phyloP scores from a whole-genome alignment of 2,113 vertebrate species.

The Speoplatyrhinus poulsoni region DNA sequence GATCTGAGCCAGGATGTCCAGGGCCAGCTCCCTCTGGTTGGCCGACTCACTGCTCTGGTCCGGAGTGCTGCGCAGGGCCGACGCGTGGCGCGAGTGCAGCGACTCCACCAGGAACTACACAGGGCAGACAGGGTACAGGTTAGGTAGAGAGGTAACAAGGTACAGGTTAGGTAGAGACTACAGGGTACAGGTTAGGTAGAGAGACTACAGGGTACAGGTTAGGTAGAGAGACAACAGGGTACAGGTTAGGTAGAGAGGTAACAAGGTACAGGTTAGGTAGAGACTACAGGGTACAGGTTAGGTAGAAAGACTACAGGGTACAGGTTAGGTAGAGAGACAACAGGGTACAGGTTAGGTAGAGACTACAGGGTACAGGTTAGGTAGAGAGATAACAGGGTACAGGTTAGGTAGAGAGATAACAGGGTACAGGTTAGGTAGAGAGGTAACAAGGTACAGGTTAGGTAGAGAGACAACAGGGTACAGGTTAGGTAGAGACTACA shows the following conservation, averaged over 20 bases:
- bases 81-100: conserved; percentile 86
- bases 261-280: not conserved
- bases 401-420: not conserved
- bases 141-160: not conserved
- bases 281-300: not conserved
- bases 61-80: conserved; percentile 77
- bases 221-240: not conserved
- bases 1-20: conserved; percentile 92
- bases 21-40: conserved; percentile 87
- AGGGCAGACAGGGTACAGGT: not conserved
- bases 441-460: not conserved
- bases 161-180: not conserved
- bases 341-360: not conserved
- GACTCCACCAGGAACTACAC: conserved; percentile 95
- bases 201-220: not conserved
- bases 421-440: not conserved
- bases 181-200: not conserved
- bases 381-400: not conserved
- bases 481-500: not conserved
- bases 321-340: not conserved
- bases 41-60: conserved; percentile 84
- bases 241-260: not conserved
- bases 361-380: not conserved
- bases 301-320: not conserved
- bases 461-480: not conserved